Base-by-base conservation (phyloP, 1,140 invertebrate species). In the Anthonomus grandis region DNA sequence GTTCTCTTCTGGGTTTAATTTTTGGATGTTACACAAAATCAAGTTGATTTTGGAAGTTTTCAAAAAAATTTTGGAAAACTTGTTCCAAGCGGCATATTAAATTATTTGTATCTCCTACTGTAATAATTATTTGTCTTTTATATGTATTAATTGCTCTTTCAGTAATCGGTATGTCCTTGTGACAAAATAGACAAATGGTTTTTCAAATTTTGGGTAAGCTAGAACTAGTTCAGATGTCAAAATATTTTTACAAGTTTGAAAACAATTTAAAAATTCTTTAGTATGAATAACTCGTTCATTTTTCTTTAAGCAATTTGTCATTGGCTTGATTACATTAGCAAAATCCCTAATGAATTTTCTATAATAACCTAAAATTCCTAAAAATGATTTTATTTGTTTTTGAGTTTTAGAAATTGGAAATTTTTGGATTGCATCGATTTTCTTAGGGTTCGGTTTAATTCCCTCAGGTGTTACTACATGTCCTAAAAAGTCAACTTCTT, bases 301-400 rank as follows among this genome's bases (percentile, higher is more conserved):
- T 19, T 47, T 57, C 27, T 57, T 57, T n/a, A 57, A 15, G 25
- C 34, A 51, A n/a, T 18, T 15, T 4, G 52, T 55, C n/a, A 46
- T 13, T 2, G 24, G 52, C 6, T 55, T 46, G n/a, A 34, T 45
- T 34, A 66, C 59, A 51, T 57, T 62, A 4, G 65, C 44, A 42
- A 64, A 66, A 17, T 70, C 31, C 4, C 54, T 51, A 23, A 68
- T 68, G 18, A 67, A 69, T 59, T 57, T 44, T 15, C 62, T 31
- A 27, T 65, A 63, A 44, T 56, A 56, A 3, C 53, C 62, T 13
- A 59, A 51, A 17, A 67, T 8, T 9, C 63, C 63, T 18, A 64
- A 36, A 44, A 64, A 67, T 13, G 56, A 60, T 45, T 67, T 63
- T 17, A 66, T 64, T 50, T 69, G 31, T 36, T 64, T 67, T 3